A percentile compares a stretch with the other conserved stretches of the same genome.
phyloP scores from a whole-genome alignment of 2,888 invertebrate genomes.

The Lomographa bimaculata region DNA sequence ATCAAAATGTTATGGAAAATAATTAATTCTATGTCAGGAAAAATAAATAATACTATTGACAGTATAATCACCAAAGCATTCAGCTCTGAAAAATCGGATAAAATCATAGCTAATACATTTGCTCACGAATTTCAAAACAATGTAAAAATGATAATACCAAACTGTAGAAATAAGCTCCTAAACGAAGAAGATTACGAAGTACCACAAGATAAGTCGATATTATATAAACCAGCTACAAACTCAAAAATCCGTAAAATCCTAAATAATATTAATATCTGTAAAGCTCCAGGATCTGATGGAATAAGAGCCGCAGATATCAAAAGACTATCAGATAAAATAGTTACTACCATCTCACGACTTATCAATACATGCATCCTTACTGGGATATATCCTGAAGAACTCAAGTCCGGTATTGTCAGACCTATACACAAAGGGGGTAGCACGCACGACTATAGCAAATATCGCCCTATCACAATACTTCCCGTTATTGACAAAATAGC shows the following conservation, averaged over 20 bases:
- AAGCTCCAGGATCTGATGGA: conserved; percentile 9
- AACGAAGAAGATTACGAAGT: neutral
- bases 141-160: conserved; percentile 1
- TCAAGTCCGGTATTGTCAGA: conserved; percentile 12
- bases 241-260: conserved; percentile 1
- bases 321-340: conserved; percentile 2
- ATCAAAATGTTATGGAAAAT: conserved; percentile 3
- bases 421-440: conserved; percentile 2
- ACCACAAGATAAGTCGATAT: neutral
- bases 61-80: neutral
- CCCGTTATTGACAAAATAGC: neutral
- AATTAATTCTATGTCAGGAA: conserved; percentile 6
- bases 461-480: conserved; percentile 11
- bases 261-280: neutral
- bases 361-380: conserved; percentile 6
- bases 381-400: conserved; percentile 1
- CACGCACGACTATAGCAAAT: neutral
- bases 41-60: conserved; percentile 3
- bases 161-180: neutral
- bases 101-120: conserved; percentile 3
- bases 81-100: neutral
- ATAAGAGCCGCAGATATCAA: neutral
- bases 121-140: conserved; percentile 1
- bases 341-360: conserved; percentile 3
- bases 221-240: neutral